phyloP scores from a whole-genome alignment of 2,113 vertebrate genomes.

The Tetrao urogallus region DNA sequence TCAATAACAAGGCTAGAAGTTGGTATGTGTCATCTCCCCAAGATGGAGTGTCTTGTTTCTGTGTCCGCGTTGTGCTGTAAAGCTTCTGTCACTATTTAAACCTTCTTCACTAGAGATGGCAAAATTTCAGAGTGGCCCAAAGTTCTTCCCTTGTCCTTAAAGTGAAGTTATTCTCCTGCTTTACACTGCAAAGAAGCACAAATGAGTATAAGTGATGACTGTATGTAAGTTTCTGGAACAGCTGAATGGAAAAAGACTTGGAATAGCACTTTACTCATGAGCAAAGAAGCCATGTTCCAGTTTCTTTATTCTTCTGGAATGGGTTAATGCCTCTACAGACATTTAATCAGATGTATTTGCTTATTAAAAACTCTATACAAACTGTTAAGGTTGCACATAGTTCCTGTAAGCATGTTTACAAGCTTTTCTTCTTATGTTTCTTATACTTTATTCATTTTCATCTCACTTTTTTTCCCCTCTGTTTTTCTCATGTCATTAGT shows the following conservation, averaged over 20 bases:
- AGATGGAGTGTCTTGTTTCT: conserved; percentile 69
- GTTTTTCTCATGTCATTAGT: neutral
- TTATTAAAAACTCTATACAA: neutral
- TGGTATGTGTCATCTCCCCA: conserved; percentile 63
- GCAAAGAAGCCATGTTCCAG: neutral
- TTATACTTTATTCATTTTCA: neutral
- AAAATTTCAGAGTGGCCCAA: conserved; percentile 46
- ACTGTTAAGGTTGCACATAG: neutral
- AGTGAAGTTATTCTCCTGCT: neutral
- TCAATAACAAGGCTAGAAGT: conserved; percentile 62
- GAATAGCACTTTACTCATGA: neutral
- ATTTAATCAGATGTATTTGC: neutral
- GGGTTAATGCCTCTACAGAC: neutral
- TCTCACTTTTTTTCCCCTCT: neutral
- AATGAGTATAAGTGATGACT: neutral
- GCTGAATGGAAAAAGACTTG: neutral
- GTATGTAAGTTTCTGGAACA: neutral
- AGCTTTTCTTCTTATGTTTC: neutral
- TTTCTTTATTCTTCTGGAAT: neutral
- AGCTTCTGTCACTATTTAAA: conserved; percentile 73
- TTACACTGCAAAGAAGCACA: neutral
- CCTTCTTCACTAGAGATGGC: conserved; percentile 34
- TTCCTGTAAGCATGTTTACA: neutral
- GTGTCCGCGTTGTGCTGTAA: conserved; percentile 56
- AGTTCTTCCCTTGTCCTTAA: neutral